phyloP scores from a whole-genome alignment of 2,797 vertebrate species.

The Orientallactaga sibirica region DNA sequence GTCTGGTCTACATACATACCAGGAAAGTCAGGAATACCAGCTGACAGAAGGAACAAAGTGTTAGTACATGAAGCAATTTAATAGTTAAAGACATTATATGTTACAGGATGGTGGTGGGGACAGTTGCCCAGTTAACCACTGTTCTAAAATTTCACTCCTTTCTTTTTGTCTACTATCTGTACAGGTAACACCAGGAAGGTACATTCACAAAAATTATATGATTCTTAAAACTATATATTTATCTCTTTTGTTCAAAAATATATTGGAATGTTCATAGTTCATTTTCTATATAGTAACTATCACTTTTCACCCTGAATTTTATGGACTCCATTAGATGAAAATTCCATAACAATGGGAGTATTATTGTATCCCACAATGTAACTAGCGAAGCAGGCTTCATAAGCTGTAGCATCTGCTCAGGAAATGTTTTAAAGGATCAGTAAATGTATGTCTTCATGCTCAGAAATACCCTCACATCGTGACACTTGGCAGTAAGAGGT shows the following conservation, averaged over 20 bases:
- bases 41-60: not conserved
- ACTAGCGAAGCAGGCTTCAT: not conserved
- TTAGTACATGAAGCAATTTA: not conserved
- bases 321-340: slow-evolving; percentile 13
- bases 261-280: not conserved
- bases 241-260: not conserved
- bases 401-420: not conserved
- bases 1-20: not conserved
- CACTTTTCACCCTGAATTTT: not conserved
- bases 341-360: not conserved
- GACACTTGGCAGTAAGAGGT: not conserved
- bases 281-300: not conserved
- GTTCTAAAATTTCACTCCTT: too few species aligned
- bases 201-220: not conserved
- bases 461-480: not conserved
- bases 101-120: too few species aligned
- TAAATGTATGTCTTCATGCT: not conserved
- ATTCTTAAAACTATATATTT: not conserved
- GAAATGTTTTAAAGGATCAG: slow-evolving; percentile 7
- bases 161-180: not conserved
- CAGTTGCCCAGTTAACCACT: too few species aligned
- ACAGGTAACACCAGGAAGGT: not conserved
- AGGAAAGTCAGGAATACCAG: too few species aligned
- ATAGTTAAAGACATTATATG: too few species aligned
- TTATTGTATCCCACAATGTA: not conserved